Percentiles rank a stretch among this genome's conserved stretches.
These are phyloP conservation scores for Cirrhinus molitorella DNA, from an alignment of 2,797 vertebrate genomes.

Conservation along the genomic window DNA sequence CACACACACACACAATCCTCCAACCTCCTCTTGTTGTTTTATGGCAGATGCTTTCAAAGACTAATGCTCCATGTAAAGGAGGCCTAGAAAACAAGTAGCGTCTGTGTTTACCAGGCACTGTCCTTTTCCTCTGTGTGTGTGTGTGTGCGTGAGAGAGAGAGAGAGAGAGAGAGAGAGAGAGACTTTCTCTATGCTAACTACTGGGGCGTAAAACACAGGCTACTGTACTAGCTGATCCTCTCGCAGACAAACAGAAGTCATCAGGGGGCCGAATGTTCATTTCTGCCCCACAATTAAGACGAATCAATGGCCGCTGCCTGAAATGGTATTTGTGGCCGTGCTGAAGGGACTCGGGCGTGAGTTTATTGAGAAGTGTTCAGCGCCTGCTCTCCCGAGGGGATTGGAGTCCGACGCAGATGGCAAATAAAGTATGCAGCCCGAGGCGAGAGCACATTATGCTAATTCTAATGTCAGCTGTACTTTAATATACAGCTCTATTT, in stretches of 20 bases:
- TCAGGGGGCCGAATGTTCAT: conserved; percentile 86
- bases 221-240: conserved; percentile 73
- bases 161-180: conserved; percentile 3
- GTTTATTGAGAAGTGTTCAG: conserved; percentile 92
- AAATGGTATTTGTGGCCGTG: conserved; percentile 79
- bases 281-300: conserved; percentile 92
- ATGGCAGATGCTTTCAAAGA: conserved; percentile 65
- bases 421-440: conserved; percentile 99
- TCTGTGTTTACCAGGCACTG: conserved; percentile 51
- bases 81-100: conserved; percentile 60
- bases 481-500: conserved; percentile 99
- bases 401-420: conserved; percentile 98
- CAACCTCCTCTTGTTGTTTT: conserved; percentile 63
- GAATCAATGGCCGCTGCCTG: conserved; percentile 87
- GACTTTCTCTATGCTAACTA: conserved; percentile 44
- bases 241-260: conserved; percentile 86
- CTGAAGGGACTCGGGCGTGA: conserved; percentile 69
- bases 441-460: conserved; percentile 99
- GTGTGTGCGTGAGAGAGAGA: background rate
- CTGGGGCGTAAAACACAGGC: conserved; percentile 53
- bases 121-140: conserved; percentile 40
- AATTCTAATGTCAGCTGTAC: conserved; percentile 99
- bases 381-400: conserved; percentile 90
- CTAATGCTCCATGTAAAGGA: conserved; percentile 62
- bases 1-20: conserved; percentile 50